Conservation (phyloP, 2,888 invertebrate species). For the Sycophila texana region DNA sequence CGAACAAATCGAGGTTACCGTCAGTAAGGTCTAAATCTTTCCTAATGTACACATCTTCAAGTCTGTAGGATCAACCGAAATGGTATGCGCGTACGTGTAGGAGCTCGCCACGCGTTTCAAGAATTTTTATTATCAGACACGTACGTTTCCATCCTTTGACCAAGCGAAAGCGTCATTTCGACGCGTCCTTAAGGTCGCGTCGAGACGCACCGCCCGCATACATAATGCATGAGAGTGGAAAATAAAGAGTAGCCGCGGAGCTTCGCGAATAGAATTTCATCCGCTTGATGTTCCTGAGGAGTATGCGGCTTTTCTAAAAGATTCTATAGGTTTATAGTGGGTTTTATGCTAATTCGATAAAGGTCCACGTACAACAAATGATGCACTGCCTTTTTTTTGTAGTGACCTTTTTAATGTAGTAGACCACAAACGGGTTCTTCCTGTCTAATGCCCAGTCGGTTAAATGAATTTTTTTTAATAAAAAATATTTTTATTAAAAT, state of each 20-base stretch:
- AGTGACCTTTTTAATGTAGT: too few relatives aligned
- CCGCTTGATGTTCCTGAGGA: too few relatives aligned
- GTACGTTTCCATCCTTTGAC: slow-evolving; percentile 25
- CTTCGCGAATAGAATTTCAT: too few relatives aligned
- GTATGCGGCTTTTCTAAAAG: too few relatives aligned
- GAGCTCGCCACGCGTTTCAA: too few relatives aligned
- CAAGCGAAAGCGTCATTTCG: background rate
- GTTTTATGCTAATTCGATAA: background rate
- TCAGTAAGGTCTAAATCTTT: background rate
- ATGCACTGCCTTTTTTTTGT: too few relatives aligned
- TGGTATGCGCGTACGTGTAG: background rate
- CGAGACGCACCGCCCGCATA: background rate
- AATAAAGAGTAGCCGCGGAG: background rate
- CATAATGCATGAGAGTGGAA: slow-evolving; percentile 4
- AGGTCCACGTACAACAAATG: background rate
- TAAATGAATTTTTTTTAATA: too few relatives aligned
- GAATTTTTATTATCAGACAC: slow-evolving; percentile 41
- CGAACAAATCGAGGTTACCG: background rate
- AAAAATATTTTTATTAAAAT: too few relatives aligned
- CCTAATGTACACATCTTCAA: background rate
- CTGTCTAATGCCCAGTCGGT: too few relatives aligned
- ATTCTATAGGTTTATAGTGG: background rate
- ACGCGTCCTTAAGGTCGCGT: background rate
- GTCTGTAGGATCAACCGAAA: slow-evolving; percentile 6
- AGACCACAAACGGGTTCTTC: too few relatives aligned